These are phyloP conservation scores for Colius striatus DNA, from an alignment of 2,113 vertebrate genomes.

Conservation along the genomic window DNA sequence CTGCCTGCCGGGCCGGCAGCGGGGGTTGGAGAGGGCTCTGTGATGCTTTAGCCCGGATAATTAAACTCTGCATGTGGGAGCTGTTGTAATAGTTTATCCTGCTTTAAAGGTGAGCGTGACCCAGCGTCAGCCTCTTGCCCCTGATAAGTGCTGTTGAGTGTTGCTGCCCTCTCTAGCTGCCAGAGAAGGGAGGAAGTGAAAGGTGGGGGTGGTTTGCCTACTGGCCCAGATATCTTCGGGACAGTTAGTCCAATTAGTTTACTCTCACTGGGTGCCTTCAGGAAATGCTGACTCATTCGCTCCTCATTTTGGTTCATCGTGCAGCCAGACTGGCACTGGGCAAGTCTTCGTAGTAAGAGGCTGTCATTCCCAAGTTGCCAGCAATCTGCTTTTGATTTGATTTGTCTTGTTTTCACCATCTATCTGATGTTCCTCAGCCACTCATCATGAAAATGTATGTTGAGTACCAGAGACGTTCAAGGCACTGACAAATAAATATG, in stretches of 20 bases:
- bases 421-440: neutral
- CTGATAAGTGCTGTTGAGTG: neutral
- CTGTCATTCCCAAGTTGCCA: neutral
- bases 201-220: rapidly evolving
- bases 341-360: neutral
- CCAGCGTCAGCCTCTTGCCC: rapidly evolving
- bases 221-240: neutral
- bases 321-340: neutral
- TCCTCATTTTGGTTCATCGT: rapidly evolving
- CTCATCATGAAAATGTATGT: rapidly evolving
- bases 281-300: neutral
- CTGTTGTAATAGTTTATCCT: rapidly evolving
- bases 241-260: neutral
- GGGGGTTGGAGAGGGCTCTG: neutral
- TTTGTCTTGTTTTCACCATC: neutral
- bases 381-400: neutral
- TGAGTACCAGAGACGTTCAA: neutral
- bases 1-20: rapidly evolving
- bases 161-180: neutral
- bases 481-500: neutral
- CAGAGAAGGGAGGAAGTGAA: neutral
- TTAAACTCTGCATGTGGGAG: rapidly evolving
- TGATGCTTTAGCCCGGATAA: rapidly evolving
- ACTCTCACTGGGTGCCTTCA: neutral
- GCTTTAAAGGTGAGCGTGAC: rapidly evolving